Evolutionary conservation across 2,888 invertebrate species (phyloP).

Genomic region (Zele albiditarsus): DNA sequence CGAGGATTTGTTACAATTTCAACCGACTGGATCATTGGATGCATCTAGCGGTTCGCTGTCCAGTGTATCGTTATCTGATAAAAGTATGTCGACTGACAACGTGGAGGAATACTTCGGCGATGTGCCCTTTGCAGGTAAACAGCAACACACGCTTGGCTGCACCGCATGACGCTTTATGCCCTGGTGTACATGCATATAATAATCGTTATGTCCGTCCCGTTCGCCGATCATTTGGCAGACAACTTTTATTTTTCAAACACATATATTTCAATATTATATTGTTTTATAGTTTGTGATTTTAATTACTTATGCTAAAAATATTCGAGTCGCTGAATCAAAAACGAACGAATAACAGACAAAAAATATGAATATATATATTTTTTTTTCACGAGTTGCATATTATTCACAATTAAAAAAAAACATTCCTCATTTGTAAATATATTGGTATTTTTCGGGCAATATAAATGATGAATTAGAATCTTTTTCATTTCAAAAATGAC

Average conservation of each 20-base stretch:
- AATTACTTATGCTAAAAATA: background rate
- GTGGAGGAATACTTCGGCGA: slow-evolving; percentile 91
- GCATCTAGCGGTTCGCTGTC: slow-evolving; percentile 84
- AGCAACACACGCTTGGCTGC: slow-evolving; percentile 73
- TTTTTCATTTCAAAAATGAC: background rate
- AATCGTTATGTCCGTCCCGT: slow-evolving; percentile 58
- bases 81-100: slow-evolving; percentile 87
- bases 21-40: slow-evolving; percentile 72
- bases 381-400: too few relatives aligned
- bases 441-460: too few relatives aligned
- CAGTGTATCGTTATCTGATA: slow-evolving; percentile 82
- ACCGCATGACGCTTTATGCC: slow-evolving; percentile 73
- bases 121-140: slow-evolving; percentile 89
- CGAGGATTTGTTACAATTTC: slow-evolving; percentile 75
- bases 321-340: background rate
- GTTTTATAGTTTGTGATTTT: background rate
- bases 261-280: background rate
- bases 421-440: too few relatives aligned
- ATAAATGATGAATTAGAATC: too few relatives aligned
- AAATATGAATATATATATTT: background rate
- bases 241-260: slow-evolving; percentile 42
- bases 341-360: background rate
- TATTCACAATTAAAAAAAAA: too few relatives aligned
- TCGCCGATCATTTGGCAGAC: slow-evolving; percentile 63
- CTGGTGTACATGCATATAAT: slow-evolving; percentile 71